phyloP scores from a whole-genome alignment of 2,113 vertebrate species.

The Origma solitaria region DNA sequence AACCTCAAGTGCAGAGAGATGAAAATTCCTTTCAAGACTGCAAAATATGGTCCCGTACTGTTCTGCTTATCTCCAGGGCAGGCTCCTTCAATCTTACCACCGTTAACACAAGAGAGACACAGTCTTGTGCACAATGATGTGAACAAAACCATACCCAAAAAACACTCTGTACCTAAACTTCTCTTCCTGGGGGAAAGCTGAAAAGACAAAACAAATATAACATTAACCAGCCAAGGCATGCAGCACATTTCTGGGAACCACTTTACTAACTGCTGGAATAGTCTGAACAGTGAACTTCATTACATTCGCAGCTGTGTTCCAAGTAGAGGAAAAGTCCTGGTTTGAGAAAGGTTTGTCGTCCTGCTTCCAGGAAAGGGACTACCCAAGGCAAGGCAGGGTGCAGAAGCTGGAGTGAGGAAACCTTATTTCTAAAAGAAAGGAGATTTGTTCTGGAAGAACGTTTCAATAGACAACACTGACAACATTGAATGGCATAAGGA shows the following conservation, averaged over 20 bases:
- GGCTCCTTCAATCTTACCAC: neutral
- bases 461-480: neutral
- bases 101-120: neutral
- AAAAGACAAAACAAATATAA: neutral
- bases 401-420: neutral
- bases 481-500: neutral
- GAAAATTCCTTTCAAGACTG: neutral
- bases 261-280: neutral
- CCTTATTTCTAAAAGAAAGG: neutral
- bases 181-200: neutral
- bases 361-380: neutral
- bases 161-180: neutral
- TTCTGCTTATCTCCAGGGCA: neutral
- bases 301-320: fast-evolving
- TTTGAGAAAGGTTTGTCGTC: neutral
- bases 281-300: neutral
- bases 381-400: neutral
- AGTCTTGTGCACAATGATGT: neutral
- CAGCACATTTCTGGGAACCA: neutral
- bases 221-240: neutral
- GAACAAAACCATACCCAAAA: neutral
- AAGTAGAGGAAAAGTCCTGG: neutral
- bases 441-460: neutral
- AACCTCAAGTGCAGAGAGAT: neutral
- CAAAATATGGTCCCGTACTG: neutral